phyloP scores from a whole-genome alignment of 2,888 invertebrate genomes.

The Drosophila rellima region DNA sequence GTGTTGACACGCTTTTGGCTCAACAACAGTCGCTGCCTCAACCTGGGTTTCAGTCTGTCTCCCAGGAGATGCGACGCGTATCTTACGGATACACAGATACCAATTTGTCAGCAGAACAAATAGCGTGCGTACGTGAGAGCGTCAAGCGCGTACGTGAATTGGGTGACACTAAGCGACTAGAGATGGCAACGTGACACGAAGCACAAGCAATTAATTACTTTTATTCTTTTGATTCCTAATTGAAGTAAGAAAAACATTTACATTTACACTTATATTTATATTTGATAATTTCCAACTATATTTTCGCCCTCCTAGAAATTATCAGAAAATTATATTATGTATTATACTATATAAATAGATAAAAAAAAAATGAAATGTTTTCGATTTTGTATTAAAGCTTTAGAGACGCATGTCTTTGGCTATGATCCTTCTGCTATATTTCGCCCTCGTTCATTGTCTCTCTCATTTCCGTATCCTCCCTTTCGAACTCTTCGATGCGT shows the following conservation, averaged over 20 bases:
- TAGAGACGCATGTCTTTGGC: background rate
- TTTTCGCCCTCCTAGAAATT: no score
- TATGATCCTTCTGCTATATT: background rate
- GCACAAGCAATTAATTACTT: background rate
- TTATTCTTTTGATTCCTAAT: no score
- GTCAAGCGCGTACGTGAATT: slow-evolving; percentile 73
- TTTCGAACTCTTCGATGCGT: slow-evolving; percentile 34
- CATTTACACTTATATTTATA: no score
- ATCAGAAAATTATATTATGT: no score
- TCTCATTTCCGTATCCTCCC: background rate
- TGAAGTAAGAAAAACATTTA: no score
- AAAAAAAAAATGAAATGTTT: no score
- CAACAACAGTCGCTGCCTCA: slow-evolving; percentile 11
- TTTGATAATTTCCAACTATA: no score
- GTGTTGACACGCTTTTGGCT: slow-evolving; percentile 77
- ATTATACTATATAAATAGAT: no score
- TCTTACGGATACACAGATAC: slow-evolving; percentile 50
- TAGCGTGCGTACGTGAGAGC: slow-evolving; percentile 74
- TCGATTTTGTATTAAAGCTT: background rate
- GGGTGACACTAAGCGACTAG: slow-evolving; percentile 62
- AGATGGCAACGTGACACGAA: slow-evolving; percentile 25
- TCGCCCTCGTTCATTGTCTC: background rate
- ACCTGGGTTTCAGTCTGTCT: background rate
- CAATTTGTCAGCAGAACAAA: slow-evolving; percentile 78
- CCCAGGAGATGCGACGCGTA: slow-evolving; percentile 26